Percentiles rank a stretch among this genome's conserved stretches.
phyloP scores from a whole-genome alignment of 2,113 vertebrate genomes.

The Hydrochoerus hydrochaeris region DNA sequence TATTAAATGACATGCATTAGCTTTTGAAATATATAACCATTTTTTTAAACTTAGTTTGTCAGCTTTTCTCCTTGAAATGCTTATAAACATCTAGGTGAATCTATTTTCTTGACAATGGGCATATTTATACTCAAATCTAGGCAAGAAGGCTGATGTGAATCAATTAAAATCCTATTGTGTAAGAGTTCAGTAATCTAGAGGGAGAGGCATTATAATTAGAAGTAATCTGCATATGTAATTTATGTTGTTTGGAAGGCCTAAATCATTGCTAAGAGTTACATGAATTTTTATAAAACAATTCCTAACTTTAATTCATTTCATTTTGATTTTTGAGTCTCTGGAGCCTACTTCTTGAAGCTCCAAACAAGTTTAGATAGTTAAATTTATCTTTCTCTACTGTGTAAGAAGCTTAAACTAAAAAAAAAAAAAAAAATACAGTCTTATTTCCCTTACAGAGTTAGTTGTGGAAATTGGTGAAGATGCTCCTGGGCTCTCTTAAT shows the following conservation, averaged over 20 bases:
- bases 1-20: neutral
- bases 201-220: constrained; percentile 79
- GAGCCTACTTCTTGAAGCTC: constrained; percentile 23
- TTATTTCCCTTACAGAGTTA: neutral
- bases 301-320: constrained; percentile 65
- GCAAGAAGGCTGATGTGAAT: constrained; percentile 55
- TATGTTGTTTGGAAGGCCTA: constrained; percentile 58
- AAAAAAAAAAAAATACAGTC: neutral
- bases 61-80: constrained; percentile 61
- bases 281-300: constrained; percentile 71
- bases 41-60: neutral
- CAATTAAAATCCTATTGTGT: constrained; percentile 82
- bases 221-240: constrained; percentile 62
- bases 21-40: neutral
- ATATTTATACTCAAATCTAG: constrained; percentile 66
- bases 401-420: constrained; percentile 56
- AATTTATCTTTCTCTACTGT: constrained; percentile 35
- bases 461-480: constrained; percentile 9
- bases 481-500: neutral
- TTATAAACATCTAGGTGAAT: constrained; percentile 64
- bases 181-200: constrained; percentile 81
- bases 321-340: constrained; percentile 41
- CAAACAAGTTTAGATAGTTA: constrained; percentile 34
- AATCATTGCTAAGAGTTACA: constrained; percentile 69
- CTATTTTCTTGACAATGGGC: constrained; percentile 63